These are phyloP conservation scores for Carduelis carduelis DNA, from an alignment of 2,797 vertebrate genomes.

Conservation along the genomic window DNA sequence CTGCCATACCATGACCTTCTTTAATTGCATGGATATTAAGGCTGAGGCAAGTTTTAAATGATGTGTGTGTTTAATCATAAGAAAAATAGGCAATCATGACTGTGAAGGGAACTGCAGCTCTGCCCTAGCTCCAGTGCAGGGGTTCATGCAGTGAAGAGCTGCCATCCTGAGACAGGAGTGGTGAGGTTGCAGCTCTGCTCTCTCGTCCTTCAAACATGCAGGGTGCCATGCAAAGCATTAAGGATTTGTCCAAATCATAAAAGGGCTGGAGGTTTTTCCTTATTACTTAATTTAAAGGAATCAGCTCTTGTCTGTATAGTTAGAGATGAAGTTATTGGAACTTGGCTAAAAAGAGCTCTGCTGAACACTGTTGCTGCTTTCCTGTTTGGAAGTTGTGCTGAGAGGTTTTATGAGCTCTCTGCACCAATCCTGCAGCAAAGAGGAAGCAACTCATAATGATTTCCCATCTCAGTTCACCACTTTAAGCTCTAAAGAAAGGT, in stretches of 20 bases:
- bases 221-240: background rate
- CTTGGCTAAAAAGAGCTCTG: background rate
- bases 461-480: background rate
- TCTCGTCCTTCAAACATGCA: background rate
- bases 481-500: slow-evolving; percentile 9
- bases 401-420: background rate
- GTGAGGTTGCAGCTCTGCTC: background rate
- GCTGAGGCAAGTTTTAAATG: background rate
- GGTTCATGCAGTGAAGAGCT: background rate
- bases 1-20: background rate
- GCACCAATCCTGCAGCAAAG: background rate
- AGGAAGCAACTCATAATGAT: background rate
- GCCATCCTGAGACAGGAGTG: background rate
- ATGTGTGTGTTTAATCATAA: background rate
- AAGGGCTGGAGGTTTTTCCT: background rate
- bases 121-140: background rate
- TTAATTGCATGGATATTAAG: background rate
- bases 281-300: background rate
- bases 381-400: background rate
- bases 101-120: background rate
- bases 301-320: background rate
- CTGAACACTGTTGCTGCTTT: background rate
- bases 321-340: background rate
- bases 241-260: background rate
- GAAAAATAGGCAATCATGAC: background rate